phyloP scores from a whole-genome alignment of 2,113 vertebrate genomes.

The Podilymbus podiceps region DNA sequence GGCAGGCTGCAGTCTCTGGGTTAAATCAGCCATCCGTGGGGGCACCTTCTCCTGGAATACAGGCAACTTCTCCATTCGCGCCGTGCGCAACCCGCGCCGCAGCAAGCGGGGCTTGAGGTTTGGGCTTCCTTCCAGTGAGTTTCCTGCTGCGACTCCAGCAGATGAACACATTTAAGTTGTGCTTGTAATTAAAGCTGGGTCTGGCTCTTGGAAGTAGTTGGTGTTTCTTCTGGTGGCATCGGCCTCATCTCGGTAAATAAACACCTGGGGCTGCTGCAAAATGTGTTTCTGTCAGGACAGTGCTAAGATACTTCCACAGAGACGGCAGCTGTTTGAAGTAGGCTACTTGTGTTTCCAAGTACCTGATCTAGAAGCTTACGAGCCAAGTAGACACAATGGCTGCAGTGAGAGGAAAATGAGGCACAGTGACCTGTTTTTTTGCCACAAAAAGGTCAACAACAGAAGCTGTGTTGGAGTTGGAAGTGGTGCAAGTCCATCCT shows the following conservation, averaged over 20 bases:
- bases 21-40: neutral
- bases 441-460: neutral
- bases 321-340: neutral
- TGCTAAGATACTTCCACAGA: neutral
- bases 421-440: accelerated
- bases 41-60: neutral
- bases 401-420: neutral
- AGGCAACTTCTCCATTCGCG: accelerated
- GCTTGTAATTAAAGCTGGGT: neutral
- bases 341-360: neutral
- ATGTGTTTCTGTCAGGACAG: neutral
- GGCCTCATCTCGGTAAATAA: neutral
- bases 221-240: neutral
- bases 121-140: neutral
- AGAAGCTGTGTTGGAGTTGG: neutral
- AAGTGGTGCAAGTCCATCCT: neutral
- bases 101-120: neutral
- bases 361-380: neutral
- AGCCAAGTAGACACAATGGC: neutral
- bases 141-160: neutral
- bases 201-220: neutral
- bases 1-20: neutral
- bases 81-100: too few species aligned
- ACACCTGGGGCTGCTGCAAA: neutral
- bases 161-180: neutral